A percentile compares a stretch with the other conserved stretches of the same genome.
phyloP scores from a whole-genome alignment of 2,888 invertebrate species.

The Eupithecia tripunctaria region DNA sequence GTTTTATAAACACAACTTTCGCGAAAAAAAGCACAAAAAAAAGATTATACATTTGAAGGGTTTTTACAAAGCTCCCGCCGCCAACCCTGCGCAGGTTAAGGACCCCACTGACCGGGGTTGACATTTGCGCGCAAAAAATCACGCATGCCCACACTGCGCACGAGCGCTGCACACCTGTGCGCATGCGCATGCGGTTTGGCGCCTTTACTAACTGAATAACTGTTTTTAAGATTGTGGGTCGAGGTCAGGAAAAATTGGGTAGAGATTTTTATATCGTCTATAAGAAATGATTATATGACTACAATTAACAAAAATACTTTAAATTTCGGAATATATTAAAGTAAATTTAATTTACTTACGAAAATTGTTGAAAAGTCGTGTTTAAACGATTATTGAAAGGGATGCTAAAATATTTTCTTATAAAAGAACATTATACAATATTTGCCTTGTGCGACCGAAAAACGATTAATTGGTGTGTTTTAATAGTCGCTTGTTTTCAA shows the following conservation, averaged over 20 bases:
- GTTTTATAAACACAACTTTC: no score
- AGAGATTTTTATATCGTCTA: neutral
- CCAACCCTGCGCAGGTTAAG: slow-evolving; percentile 48
- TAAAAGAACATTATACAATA: no score
- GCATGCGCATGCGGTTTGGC: slow-evolving; percentile 27
- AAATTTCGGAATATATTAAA: no score
- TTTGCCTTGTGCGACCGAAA: no score
- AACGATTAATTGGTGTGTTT: no score
- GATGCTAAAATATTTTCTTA: no score
- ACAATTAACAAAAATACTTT: no score
- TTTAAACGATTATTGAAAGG: no score
- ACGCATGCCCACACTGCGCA: slow-evolving; percentile 42
- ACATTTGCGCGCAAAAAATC: slow-evolving; percentile 63
- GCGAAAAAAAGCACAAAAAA: neutral
- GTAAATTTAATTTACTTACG: no score
- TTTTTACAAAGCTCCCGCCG: neutral
- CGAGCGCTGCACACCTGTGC: slow-evolving; percentile 46
- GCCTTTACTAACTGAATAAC: slow-evolving; percentile 16
- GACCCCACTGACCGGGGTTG: slow-evolving; percentile 53
- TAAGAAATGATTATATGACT: no score
- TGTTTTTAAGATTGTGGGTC: slow-evolving; percentile 13
- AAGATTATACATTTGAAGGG: neutral
- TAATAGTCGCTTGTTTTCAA: no score
- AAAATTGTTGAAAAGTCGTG: no score
- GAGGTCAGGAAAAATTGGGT: neutral